Conservation (phyloP, 1,140 invertebrate species). For the Chrysomallon squamiferum region DNA sequence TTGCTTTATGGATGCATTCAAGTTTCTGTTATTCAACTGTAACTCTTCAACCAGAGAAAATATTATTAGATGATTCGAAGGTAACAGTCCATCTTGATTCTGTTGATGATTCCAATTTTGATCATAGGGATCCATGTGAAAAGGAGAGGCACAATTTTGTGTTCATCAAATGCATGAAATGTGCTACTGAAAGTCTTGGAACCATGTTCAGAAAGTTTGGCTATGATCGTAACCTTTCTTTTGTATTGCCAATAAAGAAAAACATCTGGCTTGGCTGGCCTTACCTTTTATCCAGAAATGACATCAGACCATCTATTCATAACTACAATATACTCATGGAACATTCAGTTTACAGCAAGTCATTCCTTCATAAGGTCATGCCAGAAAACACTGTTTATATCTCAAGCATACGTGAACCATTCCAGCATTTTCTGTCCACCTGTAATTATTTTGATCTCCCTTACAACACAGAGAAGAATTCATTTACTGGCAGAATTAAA, state of each 20-base stretch:
- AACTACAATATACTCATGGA: conserved; percentile 48
- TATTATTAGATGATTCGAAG: too few species aligned
- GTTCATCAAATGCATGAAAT: conserved; percentile 48
- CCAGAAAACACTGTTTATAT: conserved; percentile 41
- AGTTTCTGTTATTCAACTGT: too few species aligned
- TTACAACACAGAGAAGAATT: conserved; percentile 24
- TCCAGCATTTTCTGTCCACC: conserved; percentile 43
- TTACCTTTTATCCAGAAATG: conserved; percentile 24
- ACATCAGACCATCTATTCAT: conserved; percentile 29
- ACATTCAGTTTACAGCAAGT: conserved; percentile 51
- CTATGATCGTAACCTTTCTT: conserved; percentile 33
- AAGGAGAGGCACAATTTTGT: conserved; percentile 35
- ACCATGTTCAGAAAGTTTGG: conserved; percentile 38
- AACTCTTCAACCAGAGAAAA: too few species aligned
- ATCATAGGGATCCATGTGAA: too few species aligned
- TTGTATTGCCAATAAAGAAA: conserved; percentile 31
- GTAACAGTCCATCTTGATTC: too few species aligned
- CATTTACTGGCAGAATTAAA: conserved; percentile 11
- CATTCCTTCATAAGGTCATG: conserved; percentile 40
- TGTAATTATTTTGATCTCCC: conserved; percentile 47
- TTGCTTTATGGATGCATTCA: too few species aligned
- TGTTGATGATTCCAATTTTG: too few species aligned
- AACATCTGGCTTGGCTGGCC: conserved; percentile 51
- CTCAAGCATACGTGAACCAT: conserved; percentile 49
- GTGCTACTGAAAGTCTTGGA: conserved; percentile 38